Percentiles rank a stretch among this genome's conserved stretches.
Conservation (phyloP, 1,140 invertebrate genomes). For the Heliconius hermathena region DNA sequence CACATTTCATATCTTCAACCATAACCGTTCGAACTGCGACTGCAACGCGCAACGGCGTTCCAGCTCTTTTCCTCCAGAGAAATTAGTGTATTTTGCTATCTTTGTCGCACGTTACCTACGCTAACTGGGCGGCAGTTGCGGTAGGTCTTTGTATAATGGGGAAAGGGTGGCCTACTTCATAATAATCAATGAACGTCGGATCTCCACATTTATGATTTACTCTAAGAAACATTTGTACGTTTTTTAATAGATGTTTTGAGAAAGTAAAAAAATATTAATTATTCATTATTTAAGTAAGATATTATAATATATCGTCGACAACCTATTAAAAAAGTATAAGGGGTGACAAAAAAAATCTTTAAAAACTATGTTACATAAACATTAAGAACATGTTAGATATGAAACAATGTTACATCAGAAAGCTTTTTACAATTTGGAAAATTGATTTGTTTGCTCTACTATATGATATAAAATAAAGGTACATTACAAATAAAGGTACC, state of each 20-base stretch:
- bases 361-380: too few species aligned
- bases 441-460: too few species aligned
- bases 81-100: conserved; percentile 16
- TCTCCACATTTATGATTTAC: not conserved
- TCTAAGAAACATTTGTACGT: not conserved
- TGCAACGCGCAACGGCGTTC: conserved; percentile 19
- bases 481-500: too few species aligned
- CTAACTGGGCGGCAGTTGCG: conserved; percentile 30
- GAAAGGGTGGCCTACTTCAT: not conserved
- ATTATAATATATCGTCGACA: too few species aligned
- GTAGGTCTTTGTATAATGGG: conserved; percentile 15
- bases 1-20: conserved; percentile 17
- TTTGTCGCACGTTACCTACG: conserved; percentile 23
- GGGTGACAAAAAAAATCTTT: too few species aligned
- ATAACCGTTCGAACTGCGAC: conserved; percentile 27
- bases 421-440: too few species aligned
- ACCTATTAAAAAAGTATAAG: too few species aligned
- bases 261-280: not conserved
- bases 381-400: too few species aligned
- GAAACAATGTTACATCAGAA: too few species aligned
- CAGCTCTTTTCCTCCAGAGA: conserved; percentile 35
- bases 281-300: too few species aligned
- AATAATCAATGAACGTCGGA: not conserved
- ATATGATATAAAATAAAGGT: too few species aligned
- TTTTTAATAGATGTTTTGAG: too few species aligned